Base-by-base conservation (phyloP, 2,113 vertebrate genomes). In the Oriolus oriolus region DNA sequence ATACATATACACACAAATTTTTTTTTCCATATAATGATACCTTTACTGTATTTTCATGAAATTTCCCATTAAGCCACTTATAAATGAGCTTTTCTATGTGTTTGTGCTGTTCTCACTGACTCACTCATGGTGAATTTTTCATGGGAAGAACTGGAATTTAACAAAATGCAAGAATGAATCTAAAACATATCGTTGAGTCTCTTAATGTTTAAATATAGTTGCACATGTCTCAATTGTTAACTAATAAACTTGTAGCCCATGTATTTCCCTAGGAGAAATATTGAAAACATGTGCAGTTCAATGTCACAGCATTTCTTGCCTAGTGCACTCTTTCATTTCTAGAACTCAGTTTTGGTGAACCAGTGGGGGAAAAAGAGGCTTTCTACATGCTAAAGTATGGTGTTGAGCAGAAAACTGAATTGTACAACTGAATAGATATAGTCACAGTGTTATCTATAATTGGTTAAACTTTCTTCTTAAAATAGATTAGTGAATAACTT, bases 401-500 rank as follows among this genome's bases (percentile, higher is more conserved):
- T 10, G 39, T 28, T 61, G 35, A 60, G 31, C 26, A 70, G 39
- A 84, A 87, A 84, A 78, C 22, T 30, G 19, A 20, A 17, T 54
- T 42, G 31, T 22, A 23, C 26, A 54, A 63, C 21, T 70, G 50
- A 84, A 39, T 87, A 35, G 3, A 78, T 57, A 31, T 2, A 56
- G 39, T 56, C 3, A 2, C n/a, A 80, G 30, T 53, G 37, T 80
- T 79, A 69, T 42, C 59, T 95, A 19, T 69, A 95, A 54, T 42
- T 84, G 50, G 30, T 63, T 91, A 61, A 84, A 49, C 42, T 76
- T 89, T 77, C 27, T 82, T 76, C 73, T 82, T 71, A 52, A 87
- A 93, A 75, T 81, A 89, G 35, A n/a, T 95, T n/a, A 77, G 19
- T 16, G 35, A 86, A n/a, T 53, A 86, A 83, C 30, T 84, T 92